phyloP scores from a whole-genome alignment of 2,888 invertebrate genomes.

The Julus scandinavius region DNA sequence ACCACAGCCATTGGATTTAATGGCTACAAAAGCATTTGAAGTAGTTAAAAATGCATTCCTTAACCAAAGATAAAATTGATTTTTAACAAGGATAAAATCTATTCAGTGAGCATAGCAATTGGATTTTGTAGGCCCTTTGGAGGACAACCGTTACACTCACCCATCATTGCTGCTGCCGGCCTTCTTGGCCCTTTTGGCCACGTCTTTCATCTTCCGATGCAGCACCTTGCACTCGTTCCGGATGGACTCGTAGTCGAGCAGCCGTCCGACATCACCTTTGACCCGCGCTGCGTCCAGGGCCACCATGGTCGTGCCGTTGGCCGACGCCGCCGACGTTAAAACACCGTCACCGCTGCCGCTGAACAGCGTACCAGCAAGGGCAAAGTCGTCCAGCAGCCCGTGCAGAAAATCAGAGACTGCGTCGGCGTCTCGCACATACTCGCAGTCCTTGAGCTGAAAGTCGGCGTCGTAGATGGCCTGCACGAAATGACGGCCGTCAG shows the following conservation, averaged over 20 bases:
- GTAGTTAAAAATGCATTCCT: no score
- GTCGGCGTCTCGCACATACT: constrained; percentile 71
- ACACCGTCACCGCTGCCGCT: no score
- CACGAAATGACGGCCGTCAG: constrained; percentile 76
- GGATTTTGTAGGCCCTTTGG: no score
- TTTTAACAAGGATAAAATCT: no score
- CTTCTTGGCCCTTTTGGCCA: constrained; percentile 57
- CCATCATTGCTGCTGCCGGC: neutral
- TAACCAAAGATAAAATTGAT: no score
- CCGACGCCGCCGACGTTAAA: constrained; percentile 63
- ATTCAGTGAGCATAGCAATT: no score
- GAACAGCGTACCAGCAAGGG: constrained; percentile 39
- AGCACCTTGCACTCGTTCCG: constrained; percentile 70
- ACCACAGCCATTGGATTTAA: no score
- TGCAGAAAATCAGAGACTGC: constrained; percentile 72
- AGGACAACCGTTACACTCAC: no score
- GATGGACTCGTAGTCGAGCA: constrained; percentile 73
- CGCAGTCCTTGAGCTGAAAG: constrained; percentile 74
- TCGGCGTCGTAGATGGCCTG: constrained; percentile 76
- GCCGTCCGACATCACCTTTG: constrained; percentile 62
- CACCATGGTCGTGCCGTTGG: constrained; percentile 61
- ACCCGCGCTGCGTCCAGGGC: neutral
- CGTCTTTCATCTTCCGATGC: constrained; percentile 64
- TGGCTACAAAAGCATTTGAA: no score
- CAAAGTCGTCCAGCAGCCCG: constrained; percentile 70